Percentiles rank a stretch among this genome's conserved stretches.
Conservation (phyloP, 2,888 invertebrate genomes). For the Rotaria socialis region DNA sequence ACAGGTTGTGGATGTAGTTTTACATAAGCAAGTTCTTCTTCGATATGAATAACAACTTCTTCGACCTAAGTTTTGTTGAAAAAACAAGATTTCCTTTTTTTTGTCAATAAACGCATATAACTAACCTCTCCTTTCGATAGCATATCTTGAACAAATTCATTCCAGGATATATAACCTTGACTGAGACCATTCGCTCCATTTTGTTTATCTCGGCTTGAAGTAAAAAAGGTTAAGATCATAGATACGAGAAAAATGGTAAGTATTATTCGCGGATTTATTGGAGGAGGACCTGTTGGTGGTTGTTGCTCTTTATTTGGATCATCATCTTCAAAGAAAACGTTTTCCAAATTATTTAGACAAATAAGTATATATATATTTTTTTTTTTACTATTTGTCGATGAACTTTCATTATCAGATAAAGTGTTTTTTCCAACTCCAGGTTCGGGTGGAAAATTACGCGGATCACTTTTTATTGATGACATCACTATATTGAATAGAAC, state of each 20-base stretch:
- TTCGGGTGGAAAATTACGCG: background rate
- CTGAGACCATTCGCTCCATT: slow-evolving; percentile 70
- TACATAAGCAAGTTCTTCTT: slow-evolving; percentile 77
- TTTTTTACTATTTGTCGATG: background rate
- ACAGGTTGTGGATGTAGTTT: slow-evolving; percentile 78
- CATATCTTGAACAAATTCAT: slow-evolving; percentile 91
- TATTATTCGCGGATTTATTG: background rate
- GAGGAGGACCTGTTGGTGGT: background rate
- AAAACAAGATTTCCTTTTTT: background rate
- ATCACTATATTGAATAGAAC: background rate
- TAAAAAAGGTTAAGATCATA: background rate
- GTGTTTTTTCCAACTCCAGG: background rate
- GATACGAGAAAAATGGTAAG: background rate
- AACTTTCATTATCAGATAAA: background rate
- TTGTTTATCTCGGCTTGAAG: slow-evolving; percentile 63
- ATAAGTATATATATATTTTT: background rate
- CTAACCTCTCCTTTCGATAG: slow-evolving; percentile 79
- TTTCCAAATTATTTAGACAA: background rate
- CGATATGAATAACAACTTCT: slow-evolving; percentile 76
- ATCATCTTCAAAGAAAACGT: background rate
- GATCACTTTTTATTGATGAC: slow-evolving; percentile 14
- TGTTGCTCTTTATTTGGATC: background rate
- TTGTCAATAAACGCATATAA: slow-evolving; percentile 15
- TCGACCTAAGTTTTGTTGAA: slow-evolving; percentile 63
- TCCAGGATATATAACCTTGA: slow-evolving; percentile 81